Conservation (phyloP, 2,113 vertebrate genomes). For the Neogale vison region DNA sequence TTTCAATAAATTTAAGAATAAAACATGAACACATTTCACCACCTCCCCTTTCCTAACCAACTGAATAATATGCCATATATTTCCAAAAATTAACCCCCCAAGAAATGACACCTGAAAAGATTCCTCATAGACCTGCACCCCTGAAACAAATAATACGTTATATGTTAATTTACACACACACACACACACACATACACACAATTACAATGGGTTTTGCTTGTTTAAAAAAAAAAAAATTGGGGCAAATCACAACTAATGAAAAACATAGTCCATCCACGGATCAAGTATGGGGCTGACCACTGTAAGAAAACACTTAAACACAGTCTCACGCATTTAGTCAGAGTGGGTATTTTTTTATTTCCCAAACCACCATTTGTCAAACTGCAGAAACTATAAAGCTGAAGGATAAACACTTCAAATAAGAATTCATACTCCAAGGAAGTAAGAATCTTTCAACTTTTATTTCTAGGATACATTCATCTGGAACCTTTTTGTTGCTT, state of each 20-base stretch:
- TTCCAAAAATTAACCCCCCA: background rate
- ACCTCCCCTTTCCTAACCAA: background rate
- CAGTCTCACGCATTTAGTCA: background rate
- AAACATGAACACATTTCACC: background rate
- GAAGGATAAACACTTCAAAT: conserved; percentile 69
- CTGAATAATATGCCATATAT: background rate
- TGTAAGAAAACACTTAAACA: background rate
- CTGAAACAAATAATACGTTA: too few species aligned
- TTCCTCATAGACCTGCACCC: background rate
- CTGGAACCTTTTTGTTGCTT: conserved; percentile 77
- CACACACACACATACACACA: too few species aligned
- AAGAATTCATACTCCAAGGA: conserved; percentile 78
- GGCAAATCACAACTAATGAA: background rate
- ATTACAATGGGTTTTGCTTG: too few species aligned
- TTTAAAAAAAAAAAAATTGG: background rate
- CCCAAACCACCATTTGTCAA: conserved; percentile 37
- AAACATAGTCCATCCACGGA: background rate
- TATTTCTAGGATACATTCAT: conserved; percentile 82
- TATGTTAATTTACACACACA: too few species aligned
- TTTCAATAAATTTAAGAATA: background rate
- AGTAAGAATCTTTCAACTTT: conserved; percentile 81
- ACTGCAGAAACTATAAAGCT: conserved; percentile 43
- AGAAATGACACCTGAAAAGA: background rate
- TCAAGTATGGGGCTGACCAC: background rate
- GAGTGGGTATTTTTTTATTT: background rate